These are phyloP conservation scores for Dendrocincla fuliginosa DNA, from an alignment of 2,797 vertebrate genomes.

Conservation along the genomic window DNA sequence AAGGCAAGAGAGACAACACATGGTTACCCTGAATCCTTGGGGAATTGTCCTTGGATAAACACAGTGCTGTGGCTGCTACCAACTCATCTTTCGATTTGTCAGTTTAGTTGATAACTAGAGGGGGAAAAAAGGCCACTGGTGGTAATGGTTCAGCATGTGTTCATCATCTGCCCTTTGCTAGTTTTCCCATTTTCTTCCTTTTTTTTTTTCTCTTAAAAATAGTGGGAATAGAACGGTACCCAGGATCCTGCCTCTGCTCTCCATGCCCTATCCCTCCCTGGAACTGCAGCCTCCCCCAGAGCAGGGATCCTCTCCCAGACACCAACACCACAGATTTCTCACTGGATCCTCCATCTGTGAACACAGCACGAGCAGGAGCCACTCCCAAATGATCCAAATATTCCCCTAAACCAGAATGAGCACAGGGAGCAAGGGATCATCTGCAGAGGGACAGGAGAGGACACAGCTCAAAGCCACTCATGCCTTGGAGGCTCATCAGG, in stretches of 20 bases:
- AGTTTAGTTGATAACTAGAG: neutral
- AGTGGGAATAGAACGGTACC: neutral
- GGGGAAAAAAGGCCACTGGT: fast-evolving
- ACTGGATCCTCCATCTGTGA: neutral
- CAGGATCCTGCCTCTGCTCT: neutral
- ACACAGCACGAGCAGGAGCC: neutral
- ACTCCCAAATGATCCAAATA: neutral
- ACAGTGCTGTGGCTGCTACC: neutral
- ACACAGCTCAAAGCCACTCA: neutral
- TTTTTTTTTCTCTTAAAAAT: neutral
- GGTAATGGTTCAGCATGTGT: neutral
- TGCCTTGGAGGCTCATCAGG: neutral
- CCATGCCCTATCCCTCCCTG: neutral
- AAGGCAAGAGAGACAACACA: neutral
- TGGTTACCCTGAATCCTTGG: neutral
- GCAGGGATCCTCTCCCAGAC: neutral
- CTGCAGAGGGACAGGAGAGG: neutral
- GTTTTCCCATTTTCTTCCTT: neutral
- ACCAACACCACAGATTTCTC: neutral
- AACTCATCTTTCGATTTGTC: neutral
- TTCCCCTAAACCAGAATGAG: neutral
- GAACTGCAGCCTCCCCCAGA: neutral
- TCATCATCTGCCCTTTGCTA: neutral
- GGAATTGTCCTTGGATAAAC: neutral
- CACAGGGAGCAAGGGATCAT: neutral